A percentile compares a stretch with the other conserved stretches of the same genome.
Evolutionary conservation across 1,140 invertebrate species (phyloP).

Genomic region (Pentalonia nigronervosa): DNA sequence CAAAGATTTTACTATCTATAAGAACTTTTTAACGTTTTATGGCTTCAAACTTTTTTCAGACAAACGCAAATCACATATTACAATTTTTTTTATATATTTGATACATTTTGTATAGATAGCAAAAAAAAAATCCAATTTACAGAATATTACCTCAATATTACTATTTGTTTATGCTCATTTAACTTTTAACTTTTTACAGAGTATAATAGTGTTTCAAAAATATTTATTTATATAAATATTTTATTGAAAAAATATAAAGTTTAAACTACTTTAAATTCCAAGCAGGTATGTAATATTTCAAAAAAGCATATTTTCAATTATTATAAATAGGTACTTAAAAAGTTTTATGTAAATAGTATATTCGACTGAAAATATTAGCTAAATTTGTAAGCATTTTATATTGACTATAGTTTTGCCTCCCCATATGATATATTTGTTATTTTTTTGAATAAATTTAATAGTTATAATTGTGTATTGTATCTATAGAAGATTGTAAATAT

Average conservation of each 20-base stretch:
- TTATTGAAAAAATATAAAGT: not conserved
- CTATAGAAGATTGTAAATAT: too few species aligned
- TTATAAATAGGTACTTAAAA: not conserved
- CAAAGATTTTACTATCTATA: not conserved
- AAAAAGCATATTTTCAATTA: not conserved
- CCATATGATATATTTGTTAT: too few species aligned
- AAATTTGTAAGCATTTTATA: too few species aligned
- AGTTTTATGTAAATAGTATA: not conserved
- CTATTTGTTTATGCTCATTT: not conserved
- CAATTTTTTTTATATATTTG: slow-evolving; percentile 1
- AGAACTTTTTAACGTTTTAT: slow-evolving; percentile 40
- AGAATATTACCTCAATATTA: not conserved
- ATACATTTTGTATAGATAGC: not conserved
- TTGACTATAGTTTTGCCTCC: too few species aligned
- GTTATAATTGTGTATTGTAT: too few species aligned
- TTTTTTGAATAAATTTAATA: too few species aligned
- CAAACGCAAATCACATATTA: not conserved
- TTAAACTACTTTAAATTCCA: not conserved
- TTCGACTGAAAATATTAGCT: not conserved
- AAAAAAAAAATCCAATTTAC: not conserved
- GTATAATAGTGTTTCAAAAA: not conserved
- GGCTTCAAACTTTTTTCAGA: not conserved
- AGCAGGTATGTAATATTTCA: not conserved
- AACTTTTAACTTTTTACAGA: slow-evolving; percentile 14
- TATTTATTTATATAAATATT: not conserved